Evolutionary conservation across 2,888 invertebrate species (phyloP).

Genomic region (Pteria penguin): DNA sequence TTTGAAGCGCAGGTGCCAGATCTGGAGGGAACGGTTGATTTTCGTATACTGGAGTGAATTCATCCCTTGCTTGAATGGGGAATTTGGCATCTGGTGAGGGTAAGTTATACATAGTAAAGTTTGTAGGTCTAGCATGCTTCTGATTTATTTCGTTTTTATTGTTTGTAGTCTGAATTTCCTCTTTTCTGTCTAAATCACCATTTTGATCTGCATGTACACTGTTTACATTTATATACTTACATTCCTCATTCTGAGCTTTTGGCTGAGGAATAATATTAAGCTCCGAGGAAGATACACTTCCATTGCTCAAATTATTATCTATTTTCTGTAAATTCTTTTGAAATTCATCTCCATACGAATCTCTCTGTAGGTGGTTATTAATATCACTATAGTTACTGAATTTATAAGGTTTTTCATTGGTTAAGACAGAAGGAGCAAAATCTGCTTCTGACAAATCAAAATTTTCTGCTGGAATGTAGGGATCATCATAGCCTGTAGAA

Average conservation of each 20-base stretch:
- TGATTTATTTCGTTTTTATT: not conserved
- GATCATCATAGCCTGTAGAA: slow-evolving; percentile 53
- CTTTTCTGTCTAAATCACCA: not conserved
- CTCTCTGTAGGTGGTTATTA: not conserved
- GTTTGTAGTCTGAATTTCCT: not conserved
- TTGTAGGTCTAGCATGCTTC: not conserved
- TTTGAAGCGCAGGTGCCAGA: slow-evolving; percentile 8
- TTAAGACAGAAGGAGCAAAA: slow-evolving; percentile 57
- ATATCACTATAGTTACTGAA: not conserved
- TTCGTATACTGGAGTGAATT: slow-evolving; percentile 39
- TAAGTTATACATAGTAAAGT: not conserved
- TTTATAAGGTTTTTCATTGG: not conserved
- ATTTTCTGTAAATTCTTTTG: not conserved
- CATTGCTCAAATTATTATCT: not conserved
- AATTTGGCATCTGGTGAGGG: slow-evolving; percentile 17
- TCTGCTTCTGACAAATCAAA: slow-evolving; percentile 71
- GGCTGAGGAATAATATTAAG: not conserved
- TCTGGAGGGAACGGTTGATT: slow-evolving; percentile 26
- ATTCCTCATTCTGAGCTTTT: not conserved
- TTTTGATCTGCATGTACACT: not conserved
- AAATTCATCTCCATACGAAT: not conserved
- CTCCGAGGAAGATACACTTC: not conserved
- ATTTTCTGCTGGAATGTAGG: slow-evolving; percentile 58
- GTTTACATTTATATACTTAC: not conserved
- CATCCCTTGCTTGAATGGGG: slow-evolving; percentile 42